Evolutionary conservation across 2,113 vertebrate genomes (phyloP).

Genomic region (Petrocephalus zakoni): DNA sequence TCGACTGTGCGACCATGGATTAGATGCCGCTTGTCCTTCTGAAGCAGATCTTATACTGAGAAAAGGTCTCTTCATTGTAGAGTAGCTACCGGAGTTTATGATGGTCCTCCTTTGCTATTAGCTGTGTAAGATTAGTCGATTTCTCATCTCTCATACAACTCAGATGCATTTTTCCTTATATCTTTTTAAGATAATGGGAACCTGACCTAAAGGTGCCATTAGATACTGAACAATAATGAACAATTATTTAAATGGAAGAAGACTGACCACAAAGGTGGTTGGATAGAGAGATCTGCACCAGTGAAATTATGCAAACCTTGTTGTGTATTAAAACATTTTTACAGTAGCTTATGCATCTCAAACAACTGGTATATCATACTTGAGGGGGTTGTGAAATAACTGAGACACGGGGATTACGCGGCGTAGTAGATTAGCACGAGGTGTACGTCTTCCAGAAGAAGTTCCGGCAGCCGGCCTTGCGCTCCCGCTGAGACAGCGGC

Average conservation of each 20-base stretch:
- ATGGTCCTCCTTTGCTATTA: neutral
- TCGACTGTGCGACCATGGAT: neutral
- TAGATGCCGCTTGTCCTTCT: neutral
- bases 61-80: neutral
- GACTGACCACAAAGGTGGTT: neutral
- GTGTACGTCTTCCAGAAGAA: slow-evolving; percentile 76
- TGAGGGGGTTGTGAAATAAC: neutral
- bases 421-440: slow-evolving; percentile 51
- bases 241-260: neutral
- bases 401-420: neutral
- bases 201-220: neutral
- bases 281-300: neutral
- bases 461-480: slow-evolving; percentile 66
- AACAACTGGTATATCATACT: neutral
- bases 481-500: slow-evolving; percentile 51
- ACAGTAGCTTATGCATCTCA: neutral
- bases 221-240: neutral
- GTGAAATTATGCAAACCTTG: neutral
- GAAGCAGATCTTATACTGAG: neutral
- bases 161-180: neutral
- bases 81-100: neutral
- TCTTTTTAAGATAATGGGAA: neutral
- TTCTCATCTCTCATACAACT: neutral
- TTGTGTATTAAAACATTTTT: neutral
- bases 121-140: neutral